Evolutionary conservation across 1,140 invertebrate genomes (phyloP), one percentile per base, ranked within the genome.

Genomic region (Nautilus pompilius): DNA sequence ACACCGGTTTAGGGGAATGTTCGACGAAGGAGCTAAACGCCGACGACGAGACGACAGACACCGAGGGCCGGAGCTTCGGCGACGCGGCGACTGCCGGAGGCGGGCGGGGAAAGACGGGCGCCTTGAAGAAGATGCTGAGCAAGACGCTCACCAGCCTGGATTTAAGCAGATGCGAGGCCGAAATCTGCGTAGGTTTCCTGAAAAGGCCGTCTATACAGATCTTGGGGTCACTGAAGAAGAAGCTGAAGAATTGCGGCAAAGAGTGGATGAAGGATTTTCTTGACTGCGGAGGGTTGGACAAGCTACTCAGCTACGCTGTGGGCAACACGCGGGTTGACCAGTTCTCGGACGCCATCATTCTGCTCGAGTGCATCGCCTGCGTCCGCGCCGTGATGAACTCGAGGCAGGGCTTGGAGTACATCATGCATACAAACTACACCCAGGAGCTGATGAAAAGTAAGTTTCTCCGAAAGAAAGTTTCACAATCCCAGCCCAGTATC

Each of bases 201-300:
- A 68, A 67, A 30, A 71, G 81, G 26, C 84, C 85, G 1, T 73
- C 77, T 34, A 74, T 82, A 15, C 70, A 83, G 28, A 84, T 80
- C 53, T 82, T 84, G 58, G 64, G 79, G 0, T 81, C 84, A 4
- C 69, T 85, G 24, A 78, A 79, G 55, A 80, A 78, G 63, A 79
- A 83, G 46, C 66, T 85, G 28, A 77, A 77, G 49, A 71, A 69
- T 48, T 76, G 70, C 36, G 63, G 67, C n/a, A 62, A 77, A 60
- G 74, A 76, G 48, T 86, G 85, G 85, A 76, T 85, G 72, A 62
- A 82, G 53, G 84, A 84, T 33, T 87, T 87, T 62, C 65, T 87
- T 55, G 79, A 82, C 45, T 68, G 72, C 30, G 80, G 82, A 45
- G 85, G 85, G 0, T 71, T 85, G 32, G 79, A 81, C n/a, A 74